phyloP scores from a whole-genome alignment of 2,797 vertebrate genomes.

The Anomalospiza imberbis region DNA sequence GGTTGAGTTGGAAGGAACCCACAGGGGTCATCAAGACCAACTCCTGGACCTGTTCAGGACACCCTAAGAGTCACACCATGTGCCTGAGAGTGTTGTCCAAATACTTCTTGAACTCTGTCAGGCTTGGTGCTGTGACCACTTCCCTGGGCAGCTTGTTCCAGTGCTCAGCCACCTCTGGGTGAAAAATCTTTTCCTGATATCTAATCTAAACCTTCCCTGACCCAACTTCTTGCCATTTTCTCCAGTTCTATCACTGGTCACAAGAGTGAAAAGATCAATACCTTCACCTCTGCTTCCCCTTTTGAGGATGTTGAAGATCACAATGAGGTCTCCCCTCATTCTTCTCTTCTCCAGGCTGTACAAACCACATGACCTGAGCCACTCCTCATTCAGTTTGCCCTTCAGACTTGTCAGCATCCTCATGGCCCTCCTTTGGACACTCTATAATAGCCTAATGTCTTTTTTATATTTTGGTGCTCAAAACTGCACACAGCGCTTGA shows the following conservation, averaged over 20 bases:
- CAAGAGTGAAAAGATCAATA: not conserved
- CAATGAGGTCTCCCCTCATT: not conserved
- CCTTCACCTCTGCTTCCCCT: not conserved
- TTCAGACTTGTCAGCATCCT: not conserved
- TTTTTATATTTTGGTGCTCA: not conserved
- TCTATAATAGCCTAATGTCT: not conserved
- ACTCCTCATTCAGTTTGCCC: not conserved
- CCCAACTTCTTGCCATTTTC: not conserved
- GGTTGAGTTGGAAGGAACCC: not conserved
- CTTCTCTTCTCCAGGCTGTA: not conserved
- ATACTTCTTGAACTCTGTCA: not conserved
- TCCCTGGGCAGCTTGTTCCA: not conserved
- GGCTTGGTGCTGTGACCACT: not conserved
- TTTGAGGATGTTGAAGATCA: not conserved
- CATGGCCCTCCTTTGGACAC: not conserved
- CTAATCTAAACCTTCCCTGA: not conserved
- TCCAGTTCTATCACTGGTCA: not conserved
- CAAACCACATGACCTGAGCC: not conserved
- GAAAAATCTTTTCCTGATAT: not conserved
- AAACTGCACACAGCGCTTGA: fast-evolving
- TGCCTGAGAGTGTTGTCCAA: not conserved
- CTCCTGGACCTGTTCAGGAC: not conserved
- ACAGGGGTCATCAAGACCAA: not conserved
- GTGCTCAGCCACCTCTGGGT: not conserved
- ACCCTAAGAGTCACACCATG: not conserved